Percentiles rank a stretch among this genome's conserved stretches.
phyloP scores from a whole-genome alignment of 2,113 vertebrate genomes.

The Sardina pilchardus region DNA sequence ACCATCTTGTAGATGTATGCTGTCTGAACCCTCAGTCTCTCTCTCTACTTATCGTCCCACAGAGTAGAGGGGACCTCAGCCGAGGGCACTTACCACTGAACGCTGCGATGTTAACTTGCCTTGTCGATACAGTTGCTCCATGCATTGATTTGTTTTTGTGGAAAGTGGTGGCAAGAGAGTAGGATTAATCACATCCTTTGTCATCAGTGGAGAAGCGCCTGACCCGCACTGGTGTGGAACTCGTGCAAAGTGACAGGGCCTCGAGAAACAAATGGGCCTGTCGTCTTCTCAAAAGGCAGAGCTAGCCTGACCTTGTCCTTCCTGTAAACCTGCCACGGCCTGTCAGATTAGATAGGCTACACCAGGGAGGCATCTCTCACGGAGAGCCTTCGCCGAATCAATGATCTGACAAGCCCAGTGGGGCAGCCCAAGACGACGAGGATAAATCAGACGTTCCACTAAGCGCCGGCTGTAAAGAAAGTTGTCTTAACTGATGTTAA shows the following conservation, averaged over 20 bases:
- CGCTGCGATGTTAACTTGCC: slow-evolving; percentile 17
- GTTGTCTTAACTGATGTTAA: not conserved
- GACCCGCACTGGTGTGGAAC: not conserved
- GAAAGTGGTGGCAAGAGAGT: slow-evolving; percentile 25
- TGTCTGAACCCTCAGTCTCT: not conserved
- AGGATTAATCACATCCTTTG: slow-evolving; percentile 28
- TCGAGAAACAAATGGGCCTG: slow-evolving; percentile 28
- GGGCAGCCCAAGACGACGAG: not conserved
- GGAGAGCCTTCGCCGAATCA: not conserved
- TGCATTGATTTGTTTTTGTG: slow-evolving; percentile 38
- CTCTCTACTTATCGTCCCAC: not conserved
- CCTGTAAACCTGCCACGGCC: slow-evolving; percentile 2
- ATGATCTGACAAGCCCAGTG: not conserved
- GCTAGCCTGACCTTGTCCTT: slow-evolving; percentile 7
- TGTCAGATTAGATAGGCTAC: slow-evolving; percentile 6
- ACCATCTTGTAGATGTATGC: not conserved
- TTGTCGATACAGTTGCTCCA: slow-evolving; percentile 31
- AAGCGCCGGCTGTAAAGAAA: not conserved
- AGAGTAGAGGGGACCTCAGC: not conserved
- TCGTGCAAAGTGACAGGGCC: not conserved
- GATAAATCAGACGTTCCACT: not conserved
- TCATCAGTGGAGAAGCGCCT: slow-evolving; percentile 7
- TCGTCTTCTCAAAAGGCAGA: slow-evolving; percentile 12
- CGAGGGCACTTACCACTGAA: not conserved
- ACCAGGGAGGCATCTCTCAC: slow-evolving; percentile 1